Percentiles rank a stretch among this genome's conserved stretches.
Evolutionary conservation across 2,113 vertebrate genomes (phyloP).

Genomic region (Calyptomena viridis): DNA sequence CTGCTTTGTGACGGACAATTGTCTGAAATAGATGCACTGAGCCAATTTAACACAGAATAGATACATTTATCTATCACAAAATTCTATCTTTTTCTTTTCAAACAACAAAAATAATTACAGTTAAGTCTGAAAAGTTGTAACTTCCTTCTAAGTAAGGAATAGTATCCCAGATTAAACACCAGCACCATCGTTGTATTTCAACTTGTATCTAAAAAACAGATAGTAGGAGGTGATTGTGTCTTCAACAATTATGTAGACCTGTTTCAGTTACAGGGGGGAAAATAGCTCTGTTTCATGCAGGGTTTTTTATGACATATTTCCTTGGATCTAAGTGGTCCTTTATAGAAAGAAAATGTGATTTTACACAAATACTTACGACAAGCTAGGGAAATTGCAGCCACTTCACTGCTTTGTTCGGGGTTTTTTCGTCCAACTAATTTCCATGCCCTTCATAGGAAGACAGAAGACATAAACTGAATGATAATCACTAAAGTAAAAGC

Average conservation of each 20-base stretch:
- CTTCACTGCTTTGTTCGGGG: neutral
- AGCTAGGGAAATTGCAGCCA: neutral
- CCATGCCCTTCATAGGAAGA: slow-evolving; percentile 37
- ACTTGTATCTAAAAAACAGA: neutral
- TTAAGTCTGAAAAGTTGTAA: neutral
- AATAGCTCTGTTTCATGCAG: neutral
- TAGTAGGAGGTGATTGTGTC: neutral
- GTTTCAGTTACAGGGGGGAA: neutral
- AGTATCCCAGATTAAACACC: neutral
- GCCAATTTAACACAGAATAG: neutral
- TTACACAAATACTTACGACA: neutral
- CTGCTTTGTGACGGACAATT: neutral
- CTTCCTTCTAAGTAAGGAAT: neutral
- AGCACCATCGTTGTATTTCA: neutral
- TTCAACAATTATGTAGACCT: neutral
- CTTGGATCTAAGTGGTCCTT: neutral
- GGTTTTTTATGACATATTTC: neutral
- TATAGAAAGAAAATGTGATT: neutral
- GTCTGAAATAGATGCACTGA: neutral
- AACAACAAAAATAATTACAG: neutral
- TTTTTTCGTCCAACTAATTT: slow-evolving; percentile 22
- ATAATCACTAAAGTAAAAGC: neutral
- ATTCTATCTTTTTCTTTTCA: neutral
- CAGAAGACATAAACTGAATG: slow-evolving; percentile 50
- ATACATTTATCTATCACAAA: neutral